Evolutionary conservation across 2,888 invertebrate genomes (phyloP), one percentile per base, ranked within the genome.

Genomic region (Melitaea athalia): DNA sequence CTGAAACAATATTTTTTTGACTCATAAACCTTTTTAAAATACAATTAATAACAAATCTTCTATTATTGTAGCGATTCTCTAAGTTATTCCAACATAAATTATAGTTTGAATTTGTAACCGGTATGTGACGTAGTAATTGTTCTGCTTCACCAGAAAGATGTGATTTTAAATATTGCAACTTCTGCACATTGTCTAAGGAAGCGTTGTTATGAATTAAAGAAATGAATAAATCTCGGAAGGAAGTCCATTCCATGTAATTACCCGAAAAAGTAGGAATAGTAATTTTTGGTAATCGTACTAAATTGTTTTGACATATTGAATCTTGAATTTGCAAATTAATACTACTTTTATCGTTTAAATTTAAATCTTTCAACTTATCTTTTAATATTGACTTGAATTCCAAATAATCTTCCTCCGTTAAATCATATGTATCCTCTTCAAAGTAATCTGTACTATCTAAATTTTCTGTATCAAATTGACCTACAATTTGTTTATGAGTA

Each of bases 71-170:
- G 11, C 75, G 65, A 1, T 15, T 12, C 8, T 71, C 63, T 52
- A 77, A 64, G 31, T 67, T 45, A 15, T 61, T 42, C 78, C 76
- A 78, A 45, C 71, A 70, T 14, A n/a, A n/a, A n/a, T 12, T 49
- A n/a, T 49, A 11, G 6, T 49, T 49, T 49, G 7, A 2, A 49
- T 4, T n/a, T n/a, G n/a, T 49, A n/a, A 65, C 59, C 6, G 71
- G 65, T 17, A 65, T 60, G 11, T 68, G 72, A n/a, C 75, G 45
- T 6, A 78, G 52, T 0, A 77, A 42, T 24, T 71, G 74, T 38
- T 79, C 76, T 0, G 77, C 77, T 24, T 79, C 78, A 0, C 76
- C 78, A 0, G 66, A 43, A 7, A 76, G 45, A 61, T 72, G 33
- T 11, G 24, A 33, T 47, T 68, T 63, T 11, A 68, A 45, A 52